phyloP scores from a whole-genome alignment of 1,140 invertebrate genomes.

The Ceratina calcarata region DNA sequence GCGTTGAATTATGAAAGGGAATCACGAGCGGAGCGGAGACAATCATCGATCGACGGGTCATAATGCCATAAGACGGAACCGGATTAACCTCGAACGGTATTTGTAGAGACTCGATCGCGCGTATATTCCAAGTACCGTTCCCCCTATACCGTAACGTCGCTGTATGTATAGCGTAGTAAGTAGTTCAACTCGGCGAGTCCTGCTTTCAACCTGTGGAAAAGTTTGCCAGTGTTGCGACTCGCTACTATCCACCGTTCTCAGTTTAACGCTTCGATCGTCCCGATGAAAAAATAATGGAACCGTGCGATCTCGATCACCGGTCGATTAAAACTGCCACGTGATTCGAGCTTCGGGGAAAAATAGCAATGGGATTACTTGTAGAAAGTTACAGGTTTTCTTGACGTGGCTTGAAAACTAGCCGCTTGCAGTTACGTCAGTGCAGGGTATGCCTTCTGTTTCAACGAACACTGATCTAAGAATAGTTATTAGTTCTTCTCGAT shows the following conservation, averaged over 20 bases:
- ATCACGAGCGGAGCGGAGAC: conserved; percentile 14
- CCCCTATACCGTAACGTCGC: conserved; percentile 33
- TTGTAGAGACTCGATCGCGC: conserved; percentile 43
- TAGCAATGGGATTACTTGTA: no score
- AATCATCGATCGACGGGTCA: conserved; percentile 27
- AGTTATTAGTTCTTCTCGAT: neutral
- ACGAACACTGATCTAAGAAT: no score
- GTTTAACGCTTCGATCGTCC: conserved; percentile 26
- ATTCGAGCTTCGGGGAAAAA: neutral
- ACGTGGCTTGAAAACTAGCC: neutral
- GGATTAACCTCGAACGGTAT: conserved; percentile 51
- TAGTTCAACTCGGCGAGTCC: conserved; percentile 35
- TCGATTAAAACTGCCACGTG: neutral
- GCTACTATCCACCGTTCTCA: neutral
- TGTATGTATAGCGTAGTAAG: conserved; percentile 24
- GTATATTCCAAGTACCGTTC: conserved; percentile 38
- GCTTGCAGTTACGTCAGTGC: no score
- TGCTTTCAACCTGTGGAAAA: conserved; percentile 37
- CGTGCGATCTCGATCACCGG: neutral
- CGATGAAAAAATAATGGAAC: conserved; percentile 17
- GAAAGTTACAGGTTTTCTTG: neutral
- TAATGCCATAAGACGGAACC: conserved; percentile 44
- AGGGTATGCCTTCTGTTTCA: neutral
- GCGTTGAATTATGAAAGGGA: conserved; percentile 36
- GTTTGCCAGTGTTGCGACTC: conserved; percentile 22